Evolutionary conservation across 2,888 invertebrate species (phyloP).

Genomic region (Phalangium opilio): DNA sequence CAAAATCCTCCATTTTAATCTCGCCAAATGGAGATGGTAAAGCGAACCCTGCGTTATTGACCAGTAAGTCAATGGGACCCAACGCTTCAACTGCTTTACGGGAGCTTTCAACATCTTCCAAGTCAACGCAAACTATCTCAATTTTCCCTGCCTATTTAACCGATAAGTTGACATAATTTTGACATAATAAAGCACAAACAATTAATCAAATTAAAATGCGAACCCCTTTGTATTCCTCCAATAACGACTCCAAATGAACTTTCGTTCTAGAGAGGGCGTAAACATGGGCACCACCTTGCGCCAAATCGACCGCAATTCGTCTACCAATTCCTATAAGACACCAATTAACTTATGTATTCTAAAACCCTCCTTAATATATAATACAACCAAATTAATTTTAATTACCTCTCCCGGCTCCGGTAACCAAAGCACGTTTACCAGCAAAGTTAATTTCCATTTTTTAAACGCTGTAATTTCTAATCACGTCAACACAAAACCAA

Average conservation of each 20-base stretch:
- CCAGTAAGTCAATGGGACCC: constrained; percentile 57
- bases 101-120: constrained; percentile 59
- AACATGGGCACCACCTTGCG: constrained; percentile 53
- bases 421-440: constrained; percentile 60
- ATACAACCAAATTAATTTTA: no score
- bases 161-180: background rate
- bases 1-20: constrained; percentile 49
- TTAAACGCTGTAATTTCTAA: no score
- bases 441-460: constrained; percentile 51
- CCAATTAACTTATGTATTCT: no score
- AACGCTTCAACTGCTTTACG: constrained; percentile 43
- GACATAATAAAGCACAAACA: no score
- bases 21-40: constrained; percentile 52
- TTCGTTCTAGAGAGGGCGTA: constrained; percentile 57
- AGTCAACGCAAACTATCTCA: constrained; percentile 50
- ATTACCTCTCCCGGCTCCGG: background rate
- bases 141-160: constrained; percentile 32
- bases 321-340: constrained; percentile 46
- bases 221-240: no score
- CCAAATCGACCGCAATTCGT: constrained; percentile 51
- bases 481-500: no score
- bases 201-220: no score
- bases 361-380: no score
- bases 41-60: constrained; percentile 76
- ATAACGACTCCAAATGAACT: constrained; percentile 40